phyloP scores from a whole-genome alignment of 2,888 invertebrate species.

The Philereme transversata region DNA sequence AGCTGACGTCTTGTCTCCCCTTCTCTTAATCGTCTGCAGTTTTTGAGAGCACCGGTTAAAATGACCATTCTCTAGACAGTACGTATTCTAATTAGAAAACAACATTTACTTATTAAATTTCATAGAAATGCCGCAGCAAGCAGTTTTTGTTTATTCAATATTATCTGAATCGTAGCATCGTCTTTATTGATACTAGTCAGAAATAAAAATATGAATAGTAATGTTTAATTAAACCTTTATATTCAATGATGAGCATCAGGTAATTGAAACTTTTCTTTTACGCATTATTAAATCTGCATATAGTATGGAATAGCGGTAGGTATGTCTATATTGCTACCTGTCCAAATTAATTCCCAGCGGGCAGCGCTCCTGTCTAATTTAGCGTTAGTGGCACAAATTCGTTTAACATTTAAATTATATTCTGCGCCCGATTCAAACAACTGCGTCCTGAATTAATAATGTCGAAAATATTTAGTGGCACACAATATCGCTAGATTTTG shows the following conservation, averaged over 20 bases:
- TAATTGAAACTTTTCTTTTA: not conserved
- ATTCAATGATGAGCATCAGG: too few species aligned
- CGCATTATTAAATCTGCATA: constrained; percentile 11
- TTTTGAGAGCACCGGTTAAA: constrained; percentile 57
- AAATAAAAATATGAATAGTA: too few species aligned
- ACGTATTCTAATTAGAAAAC: not conserved
- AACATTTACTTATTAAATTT: too few species aligned
- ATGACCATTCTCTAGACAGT: constrained; percentile 4
- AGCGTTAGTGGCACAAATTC: constrained; percentile 75
- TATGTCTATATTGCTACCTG: constrained; percentile 55
- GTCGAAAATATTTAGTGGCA: constrained; percentile 79
- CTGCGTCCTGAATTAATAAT: constrained; percentile 79
- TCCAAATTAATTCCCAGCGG: constrained; percentile 66
- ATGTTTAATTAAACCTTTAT: too few species aligned
- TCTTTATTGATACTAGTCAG: too few species aligned
- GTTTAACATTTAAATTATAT: constrained; percentile 82
- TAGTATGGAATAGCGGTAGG: constrained; percentile 7
- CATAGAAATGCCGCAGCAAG: too few species aligned
- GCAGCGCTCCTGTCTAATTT: constrained; percentile 66
- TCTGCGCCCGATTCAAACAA: constrained; percentile 76
- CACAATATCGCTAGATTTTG: constrained; percentile 81
- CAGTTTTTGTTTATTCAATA: too few species aligned
- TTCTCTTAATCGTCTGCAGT: constrained; percentile 61
- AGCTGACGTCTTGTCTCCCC: constrained; percentile 70
- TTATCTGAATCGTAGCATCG: too few species aligned